Evolutionary conservation across 2,113 vertebrate genomes (phyloP).

Genomic region (Oncorhynchus gorbuscha): DNA sequence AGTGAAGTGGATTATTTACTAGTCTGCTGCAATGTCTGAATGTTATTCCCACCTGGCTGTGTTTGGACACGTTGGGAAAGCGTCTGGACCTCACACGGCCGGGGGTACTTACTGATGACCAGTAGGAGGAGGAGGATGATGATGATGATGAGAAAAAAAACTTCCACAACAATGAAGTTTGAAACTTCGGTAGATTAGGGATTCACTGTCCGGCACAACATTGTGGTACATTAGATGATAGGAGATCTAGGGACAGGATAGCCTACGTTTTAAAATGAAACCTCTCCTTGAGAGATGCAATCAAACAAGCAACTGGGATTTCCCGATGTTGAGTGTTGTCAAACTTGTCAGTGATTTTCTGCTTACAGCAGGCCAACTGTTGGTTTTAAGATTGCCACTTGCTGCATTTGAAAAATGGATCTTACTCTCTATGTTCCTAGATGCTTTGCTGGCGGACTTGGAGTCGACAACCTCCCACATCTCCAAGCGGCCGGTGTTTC

Average conservation of each 20-base stretch:
- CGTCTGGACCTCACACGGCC: background rate
- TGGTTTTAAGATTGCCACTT: background rate
- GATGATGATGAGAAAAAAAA: too few relatives aligned
- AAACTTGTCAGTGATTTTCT: background rate
- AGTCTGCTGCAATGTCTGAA: background rate
- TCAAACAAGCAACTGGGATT: background rate
- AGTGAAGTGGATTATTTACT: conserved; percentile 34
- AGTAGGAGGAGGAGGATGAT: too few relatives aligned
- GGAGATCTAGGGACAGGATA: background rate
- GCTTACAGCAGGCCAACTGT: background rate
- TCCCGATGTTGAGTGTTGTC: background rate
- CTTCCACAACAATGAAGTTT: too few relatives aligned
- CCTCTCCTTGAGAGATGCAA: too few relatives aligned
- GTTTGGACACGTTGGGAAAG: background rate
- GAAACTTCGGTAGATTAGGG: too few relatives aligned
- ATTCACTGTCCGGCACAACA: too few relatives aligned
- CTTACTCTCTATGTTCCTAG: conserved; percentile 59
- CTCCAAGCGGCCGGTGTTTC: conserved; percentile 87
- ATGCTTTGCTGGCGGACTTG: conserved; percentile 92
- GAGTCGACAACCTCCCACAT: conserved; percentile 97
- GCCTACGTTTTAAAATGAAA: background rate
- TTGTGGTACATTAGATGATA: too few relatives aligned
- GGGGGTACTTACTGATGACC: background rate
- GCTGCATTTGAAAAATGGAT: too few relatives aligned
- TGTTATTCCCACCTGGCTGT: background rate